These are phyloP conservation scores for Nephrotoma appendiculata DNA, from an alignment of 2,888 invertebrate species.

Conservation along the genomic window DNA sequence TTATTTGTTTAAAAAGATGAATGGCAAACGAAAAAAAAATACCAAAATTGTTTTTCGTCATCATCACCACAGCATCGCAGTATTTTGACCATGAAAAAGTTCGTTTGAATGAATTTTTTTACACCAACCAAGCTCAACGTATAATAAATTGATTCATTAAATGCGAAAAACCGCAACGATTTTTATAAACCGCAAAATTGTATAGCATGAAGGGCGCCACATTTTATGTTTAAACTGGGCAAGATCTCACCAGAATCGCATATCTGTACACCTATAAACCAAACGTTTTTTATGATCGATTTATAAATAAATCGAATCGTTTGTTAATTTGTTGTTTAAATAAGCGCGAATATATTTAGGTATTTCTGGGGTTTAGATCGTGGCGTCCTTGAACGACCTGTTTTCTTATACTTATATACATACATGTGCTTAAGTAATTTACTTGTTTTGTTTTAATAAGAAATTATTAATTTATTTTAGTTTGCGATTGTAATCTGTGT, in stretches of 20 bases:
- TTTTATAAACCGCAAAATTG: not conserved
- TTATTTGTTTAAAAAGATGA: not conserved
- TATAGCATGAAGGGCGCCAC: not conserved
- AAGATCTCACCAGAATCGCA: not conserved
- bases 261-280: not conserved
- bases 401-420: not conserved
- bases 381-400: not conserved
- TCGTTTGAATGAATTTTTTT: not conserved
- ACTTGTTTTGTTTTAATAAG: not conserved
- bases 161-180: not conserved
- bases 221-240: not conserved
- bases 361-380: not conserved
- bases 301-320: not conserved
- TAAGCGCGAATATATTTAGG: not conserved
- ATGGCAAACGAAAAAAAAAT: not conserved
- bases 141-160: not conserved
- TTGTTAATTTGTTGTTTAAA: not conserved
- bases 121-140: not conserved
- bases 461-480: not conserved
- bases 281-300: not conserved
- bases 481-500: not conserved
- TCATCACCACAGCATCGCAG: not conserved
- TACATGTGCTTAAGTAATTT: not conserved
- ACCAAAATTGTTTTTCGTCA: not conserved
- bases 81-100: not conserved